Evolutionary conservation across 1,140 invertebrate species (phyloP), one percentile per base, ranked within the genome.

Genomic region (Triops cancriformis): DNA sequence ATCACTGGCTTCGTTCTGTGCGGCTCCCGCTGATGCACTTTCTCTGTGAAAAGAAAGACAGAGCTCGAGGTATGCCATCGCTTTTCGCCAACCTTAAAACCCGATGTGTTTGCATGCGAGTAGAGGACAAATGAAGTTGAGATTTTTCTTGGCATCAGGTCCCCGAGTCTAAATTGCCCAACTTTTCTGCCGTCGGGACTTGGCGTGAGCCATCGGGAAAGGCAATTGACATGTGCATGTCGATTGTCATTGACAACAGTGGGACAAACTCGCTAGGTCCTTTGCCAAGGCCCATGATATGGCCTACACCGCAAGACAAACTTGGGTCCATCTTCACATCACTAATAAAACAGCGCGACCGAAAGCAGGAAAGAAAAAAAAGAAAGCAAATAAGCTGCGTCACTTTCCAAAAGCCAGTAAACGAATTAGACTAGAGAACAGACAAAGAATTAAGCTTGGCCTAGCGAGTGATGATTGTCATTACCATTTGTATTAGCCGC

Each of bases 191-290:
- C n/a, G 14, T 64, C 2, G 31, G 31, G 51, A 10, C 51, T 64
- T 64, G 51, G 51, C 51, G 51, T 64, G 51, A 64, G 51, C 51
- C 51, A 64, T 64, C 51, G 51, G 2, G 51, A 64, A 64, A 64
- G 51, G 51, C 51, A 64, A 64, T 64, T 64, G 51, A 64, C 51
- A 64, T 23, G 51, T 64, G 51, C 51, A 64, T 64, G 51, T 14
- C 51, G 51, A 23, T 64, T 64, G 51, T 64, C 51, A 64, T 64
- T 64, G 51, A 64, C 51, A 64, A 64, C 51, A 64, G 18, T 64
- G 51, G 51, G 51, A 64, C 51, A 64, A 64, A 64, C 51, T 64
- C 51, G 51, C 51, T 18, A 64, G 51, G 51, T 64, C 51, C 51
- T 64, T 64, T 64, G 51, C 14, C n/a, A 23, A 23, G 51, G 51